These are phyloP conservation scores for Diadumene lineata DNA, from an alignment of 92 coral and sea anemone genomes.

Conservation along the genomic window DNA sequence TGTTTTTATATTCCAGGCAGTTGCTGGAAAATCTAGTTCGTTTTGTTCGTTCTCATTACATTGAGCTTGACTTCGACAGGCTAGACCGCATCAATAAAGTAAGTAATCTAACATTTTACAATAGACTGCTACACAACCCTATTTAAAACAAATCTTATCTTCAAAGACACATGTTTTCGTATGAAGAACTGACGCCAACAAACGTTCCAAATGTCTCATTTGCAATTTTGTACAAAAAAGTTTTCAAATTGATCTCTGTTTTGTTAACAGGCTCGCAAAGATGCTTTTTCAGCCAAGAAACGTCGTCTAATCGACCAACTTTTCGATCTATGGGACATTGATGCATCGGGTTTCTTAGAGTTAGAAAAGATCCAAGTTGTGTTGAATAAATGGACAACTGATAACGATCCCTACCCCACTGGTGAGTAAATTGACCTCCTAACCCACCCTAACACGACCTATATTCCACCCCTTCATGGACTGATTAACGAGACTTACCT, in stretches of 20 bases:
- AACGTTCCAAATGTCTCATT: no score
- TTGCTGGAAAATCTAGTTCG: slow-evolving; percentile 75
- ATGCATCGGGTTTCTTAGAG: slow-evolving; percentile 75
- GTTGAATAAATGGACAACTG: slow-evolving; percentile 77
- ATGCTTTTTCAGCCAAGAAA: slow-evolving; percentile 82
- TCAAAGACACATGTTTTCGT: no score
- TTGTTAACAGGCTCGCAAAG: slow-evolving; percentile 72
- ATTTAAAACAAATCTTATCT: no score
- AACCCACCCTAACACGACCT: no score
- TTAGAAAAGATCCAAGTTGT: slow-evolving; percentile 78
- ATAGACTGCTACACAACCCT: not conserved
- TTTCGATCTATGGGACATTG: slow-evolving; percentile 95
- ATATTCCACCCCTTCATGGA: no score
- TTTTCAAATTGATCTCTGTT: no score
- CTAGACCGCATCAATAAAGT: slow-evolving; percentile 79
- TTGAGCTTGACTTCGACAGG: slow-evolving; percentile 84
- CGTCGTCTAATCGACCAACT: slow-evolving; percentile 81
- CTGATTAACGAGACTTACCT: no score
- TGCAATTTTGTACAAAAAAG: no score
- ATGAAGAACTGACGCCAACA: no score
- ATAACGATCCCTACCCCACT: slow-evolving; percentile 62
- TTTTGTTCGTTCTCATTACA: slow-evolving; percentile 76
- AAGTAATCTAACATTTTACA: not conserved
- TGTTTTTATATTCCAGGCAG: slow-evolving; percentile 43
- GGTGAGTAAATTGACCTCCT: slow-evolving; percentile 46